Evolutionary conservation across 92 coral and sea anemone species (phyloP).

Genomic region (Epizoanthus ramosus): DNA sequence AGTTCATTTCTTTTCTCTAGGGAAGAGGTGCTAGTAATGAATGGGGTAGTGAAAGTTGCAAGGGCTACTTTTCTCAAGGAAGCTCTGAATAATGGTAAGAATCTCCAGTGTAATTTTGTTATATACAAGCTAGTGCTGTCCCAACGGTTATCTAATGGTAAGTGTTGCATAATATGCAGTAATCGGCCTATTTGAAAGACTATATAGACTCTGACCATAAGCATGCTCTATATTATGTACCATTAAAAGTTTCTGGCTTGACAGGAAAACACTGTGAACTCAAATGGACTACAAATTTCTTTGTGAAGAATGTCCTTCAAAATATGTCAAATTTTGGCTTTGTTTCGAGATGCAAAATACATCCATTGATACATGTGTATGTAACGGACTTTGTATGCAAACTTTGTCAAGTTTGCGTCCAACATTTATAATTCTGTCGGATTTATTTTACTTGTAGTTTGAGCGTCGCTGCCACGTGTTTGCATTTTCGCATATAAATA

Average conservation of each 20-base stretch:
- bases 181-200: no score
- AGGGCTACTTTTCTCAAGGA: conserved; percentile 28
- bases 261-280: no score
- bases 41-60: background rate
- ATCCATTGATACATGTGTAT: conserved; percentile 9
- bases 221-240: no score
- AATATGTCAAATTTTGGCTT: conserved; percentile 9
- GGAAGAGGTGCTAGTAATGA: conserved; percentile 18
- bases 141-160: no score
- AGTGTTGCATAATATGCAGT: no score
- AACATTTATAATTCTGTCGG: background rate
- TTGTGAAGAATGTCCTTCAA: background rate
- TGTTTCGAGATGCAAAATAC: conserved; percentile 8
- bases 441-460: background rate
- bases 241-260: no score
- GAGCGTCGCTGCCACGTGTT: conserved; percentile 21
- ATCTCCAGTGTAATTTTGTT: no score
- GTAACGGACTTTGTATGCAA: conserved; percentile 18
- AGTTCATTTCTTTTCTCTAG: conserved; percentile 5
- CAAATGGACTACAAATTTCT: background rate
- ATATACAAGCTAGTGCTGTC: no score
- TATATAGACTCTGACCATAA: no score
- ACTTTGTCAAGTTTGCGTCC: conserved; percentile 18
- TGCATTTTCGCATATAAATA: conserved; percentile 4
- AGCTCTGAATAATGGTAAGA: conserved; percentile 10